Percentiles rank a stretch among this genome's conserved stretches.
phyloP scores from a whole-genome alignment of 35 echinoderm and acorn worm genomes.

The Apostichopus californicus region DNA sequence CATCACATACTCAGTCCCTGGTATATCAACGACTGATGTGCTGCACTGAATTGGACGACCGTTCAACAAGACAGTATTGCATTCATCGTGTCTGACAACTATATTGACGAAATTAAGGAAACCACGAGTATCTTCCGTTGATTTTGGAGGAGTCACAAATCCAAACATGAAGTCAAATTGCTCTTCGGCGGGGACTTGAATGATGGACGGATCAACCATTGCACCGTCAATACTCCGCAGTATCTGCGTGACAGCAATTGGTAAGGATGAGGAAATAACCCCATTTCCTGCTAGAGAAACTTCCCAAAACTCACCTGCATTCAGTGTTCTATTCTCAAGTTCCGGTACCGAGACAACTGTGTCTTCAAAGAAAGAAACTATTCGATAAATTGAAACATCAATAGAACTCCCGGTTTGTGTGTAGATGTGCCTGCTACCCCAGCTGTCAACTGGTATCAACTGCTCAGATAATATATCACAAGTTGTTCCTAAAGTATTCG shows the following conservation, averaged over 20 bases:
- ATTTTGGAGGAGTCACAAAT: conserved; percentile 65
- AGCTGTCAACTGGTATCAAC: conserved; percentile 67
- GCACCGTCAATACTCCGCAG: not conserved
- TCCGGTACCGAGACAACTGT: conserved; percentile 49
- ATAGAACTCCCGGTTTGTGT: not conserved
- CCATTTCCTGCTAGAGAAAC: conserved; percentile 33
- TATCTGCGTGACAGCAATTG: conserved; percentile 34
- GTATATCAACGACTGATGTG: not conserved
- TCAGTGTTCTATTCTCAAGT: not conserved
- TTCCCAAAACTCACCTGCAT: conserved; percentile 63
- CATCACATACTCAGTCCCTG: conserved; percentile 28
- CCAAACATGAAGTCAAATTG: conserved; percentile 65
- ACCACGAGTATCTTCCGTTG: conserved; percentile 32
- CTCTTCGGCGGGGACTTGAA: conserved; percentile 59
- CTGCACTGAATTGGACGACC: not conserved
- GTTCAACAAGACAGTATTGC: conserved; percentile 33
- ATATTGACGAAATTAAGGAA: conserved; percentile 70
- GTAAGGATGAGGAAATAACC: conserved; percentile 40
- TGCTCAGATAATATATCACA: not conserved
- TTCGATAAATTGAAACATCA: conserved; percentile 27
- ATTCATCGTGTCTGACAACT: conserved; percentile 41
- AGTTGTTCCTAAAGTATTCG: too few species aligned
- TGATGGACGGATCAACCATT: conserved; percentile 56
- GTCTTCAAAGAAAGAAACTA: conserved; percentile 51
- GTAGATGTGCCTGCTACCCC: conserved; percentile 68